Evolutionary conservation across 2,888 invertebrate species (phyloP).

Genomic region (Papilio demoleus): DNA sequence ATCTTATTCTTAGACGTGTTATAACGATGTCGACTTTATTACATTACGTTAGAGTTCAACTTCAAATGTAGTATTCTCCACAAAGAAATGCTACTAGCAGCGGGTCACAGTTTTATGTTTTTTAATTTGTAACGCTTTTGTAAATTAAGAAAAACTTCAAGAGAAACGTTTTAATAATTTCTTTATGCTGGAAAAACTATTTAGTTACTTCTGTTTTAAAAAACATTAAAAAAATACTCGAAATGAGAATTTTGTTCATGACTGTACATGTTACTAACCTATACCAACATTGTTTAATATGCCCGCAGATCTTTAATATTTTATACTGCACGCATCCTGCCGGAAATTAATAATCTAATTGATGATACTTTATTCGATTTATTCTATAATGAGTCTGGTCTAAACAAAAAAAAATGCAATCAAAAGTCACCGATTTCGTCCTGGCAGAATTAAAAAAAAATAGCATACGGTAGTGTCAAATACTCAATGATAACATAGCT

Average conservation of each 20-base stretch:
- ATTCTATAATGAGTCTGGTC: neutral
- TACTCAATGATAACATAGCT: too few relatives aligned
- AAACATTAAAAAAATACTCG: too few relatives aligned
- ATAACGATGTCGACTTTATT: neutral
- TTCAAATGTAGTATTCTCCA: neutral
- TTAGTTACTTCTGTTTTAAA: neutral
- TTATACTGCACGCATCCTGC: neutral
- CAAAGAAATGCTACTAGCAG: slow-evolving; percentile 9
- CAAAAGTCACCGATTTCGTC: too few relatives aligned
- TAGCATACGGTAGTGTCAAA: too few relatives aligned
- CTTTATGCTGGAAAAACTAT: neutral
- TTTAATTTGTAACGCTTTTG: slow-evolving; percentile 25
- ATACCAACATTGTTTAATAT: neutral
- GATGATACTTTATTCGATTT: neutral
- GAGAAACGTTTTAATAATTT: slow-evolving; percentile 10
- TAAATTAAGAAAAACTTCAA: slow-evolving; percentile 31
- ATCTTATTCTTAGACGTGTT: neutral
- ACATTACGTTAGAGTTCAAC: neutral
- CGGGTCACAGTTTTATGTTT: slow-evolving; percentile 18
- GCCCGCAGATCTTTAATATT: neutral
- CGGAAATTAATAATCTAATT: neutral
- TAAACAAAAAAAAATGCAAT: too few relatives aligned
- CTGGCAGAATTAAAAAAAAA: too few relatives aligned
- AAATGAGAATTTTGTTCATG: neutral
- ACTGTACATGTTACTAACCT: slow-evolving; percentile 5